These are phyloP conservation scores for Agrochola circellaris DNA, from an alignment of 2,888 invertebrate genomes.

Conservation along the genomic window DNA sequence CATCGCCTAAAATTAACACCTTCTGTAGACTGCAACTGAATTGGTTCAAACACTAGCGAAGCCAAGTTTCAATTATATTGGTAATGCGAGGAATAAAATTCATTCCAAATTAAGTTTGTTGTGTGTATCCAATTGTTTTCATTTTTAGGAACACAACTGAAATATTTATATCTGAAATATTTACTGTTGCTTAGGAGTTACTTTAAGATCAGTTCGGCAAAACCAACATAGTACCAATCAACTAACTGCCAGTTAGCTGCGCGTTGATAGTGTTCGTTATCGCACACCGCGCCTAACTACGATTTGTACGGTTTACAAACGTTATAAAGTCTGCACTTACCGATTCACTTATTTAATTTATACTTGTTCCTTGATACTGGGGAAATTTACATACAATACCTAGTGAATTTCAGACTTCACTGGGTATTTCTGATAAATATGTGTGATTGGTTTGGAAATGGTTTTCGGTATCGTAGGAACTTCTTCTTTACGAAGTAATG, in stretches of 20 bases:
- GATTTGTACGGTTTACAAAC: slow-evolving; percentile 74
- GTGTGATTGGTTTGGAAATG: slow-evolving; percentile 25
- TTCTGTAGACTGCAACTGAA: not conserved
- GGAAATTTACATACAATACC: slow-evolving; percentile 72
- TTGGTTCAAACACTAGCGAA: not conserved
- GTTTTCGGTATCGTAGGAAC: not conserved
- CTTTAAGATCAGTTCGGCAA: slow-evolving; percentile 60
- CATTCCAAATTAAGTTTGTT: slow-evolving; percentile 6
- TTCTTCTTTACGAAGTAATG: slow-evolving; percentile 9
- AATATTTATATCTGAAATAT: too few relatives aligned
- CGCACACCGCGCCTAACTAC: slow-evolving; percentile 75
- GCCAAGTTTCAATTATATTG: not conserved
- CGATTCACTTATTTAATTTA: slow-evolving; percentile 71
- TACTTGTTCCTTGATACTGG: slow-evolving; percentile 62
- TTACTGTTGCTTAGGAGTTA: slow-evolving; percentile 14
- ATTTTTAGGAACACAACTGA: slow-evolving; percentile 33
- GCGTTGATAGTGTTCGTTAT: slow-evolving; percentile 77
- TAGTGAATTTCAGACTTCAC: slow-evolving; percentile 49
- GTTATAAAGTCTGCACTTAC: slow-evolving; percentile 52
- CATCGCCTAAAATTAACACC: not conserved
- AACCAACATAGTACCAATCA: slow-evolving; percentile 54
- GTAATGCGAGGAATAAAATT: not conserved
- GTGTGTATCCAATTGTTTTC: slow-evolving; percentile 20
- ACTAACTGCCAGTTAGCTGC: slow-evolving; percentile 57
- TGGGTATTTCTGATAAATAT: slow-evolving; percentile 27